Percentiles rank a stretch among this genome's conserved stretches.
These are phyloP conservation scores for Corynorhinus townsendii DNA, from an alignment of 2,113 vertebrate species.

Conservation along the genomic window DNA sequence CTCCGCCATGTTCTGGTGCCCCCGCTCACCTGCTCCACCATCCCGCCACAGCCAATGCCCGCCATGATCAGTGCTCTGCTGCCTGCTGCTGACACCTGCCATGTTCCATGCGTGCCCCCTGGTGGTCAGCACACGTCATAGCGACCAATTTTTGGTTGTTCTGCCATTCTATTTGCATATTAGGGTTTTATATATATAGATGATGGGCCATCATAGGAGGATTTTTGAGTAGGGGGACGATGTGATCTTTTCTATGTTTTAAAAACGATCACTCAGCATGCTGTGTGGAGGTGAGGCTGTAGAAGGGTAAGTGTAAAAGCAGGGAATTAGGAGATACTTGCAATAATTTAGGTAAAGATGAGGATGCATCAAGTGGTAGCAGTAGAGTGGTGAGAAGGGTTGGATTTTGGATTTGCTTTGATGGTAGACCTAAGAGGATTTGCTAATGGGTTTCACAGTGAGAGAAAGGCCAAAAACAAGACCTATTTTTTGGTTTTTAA, in stretches of 20 bases:
- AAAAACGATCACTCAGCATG: neutral
- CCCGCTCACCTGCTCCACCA: too few relatives aligned
- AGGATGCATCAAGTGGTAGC: neutral
- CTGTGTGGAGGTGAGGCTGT: neutral
- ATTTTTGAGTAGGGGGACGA: neutral
- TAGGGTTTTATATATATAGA: too few relatives aligned
- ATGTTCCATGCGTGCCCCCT: too few relatives aligned
- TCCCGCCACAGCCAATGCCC: too few relatives aligned
- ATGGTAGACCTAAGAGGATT: neutral
- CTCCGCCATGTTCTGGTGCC: too few relatives aligned
- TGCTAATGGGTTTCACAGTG: neutral
- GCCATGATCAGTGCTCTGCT: too few relatives aligned
- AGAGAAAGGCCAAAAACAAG: neutral
- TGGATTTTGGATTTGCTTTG: constrained; percentile 16
- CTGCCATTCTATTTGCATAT: too few relatives aligned
- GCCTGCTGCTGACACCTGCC: too few relatives aligned
- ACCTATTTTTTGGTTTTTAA: neutral
- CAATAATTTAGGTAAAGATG: neutral
- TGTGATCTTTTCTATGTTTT: neutral
- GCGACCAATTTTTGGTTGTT: too few relatives aligned
- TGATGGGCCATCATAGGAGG: neutral
- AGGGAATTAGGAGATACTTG: neutral
- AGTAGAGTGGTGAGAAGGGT: neutral
- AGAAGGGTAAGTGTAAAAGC: neutral
- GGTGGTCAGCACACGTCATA: too few relatives aligned